A percentile compares a stretch with the other conserved stretches of the same genome.
These are phyloP conservation scores for Aelia acuminata DNA, from an alignment of 2,888 invertebrate species.

Conservation along the genomic window DNA sequence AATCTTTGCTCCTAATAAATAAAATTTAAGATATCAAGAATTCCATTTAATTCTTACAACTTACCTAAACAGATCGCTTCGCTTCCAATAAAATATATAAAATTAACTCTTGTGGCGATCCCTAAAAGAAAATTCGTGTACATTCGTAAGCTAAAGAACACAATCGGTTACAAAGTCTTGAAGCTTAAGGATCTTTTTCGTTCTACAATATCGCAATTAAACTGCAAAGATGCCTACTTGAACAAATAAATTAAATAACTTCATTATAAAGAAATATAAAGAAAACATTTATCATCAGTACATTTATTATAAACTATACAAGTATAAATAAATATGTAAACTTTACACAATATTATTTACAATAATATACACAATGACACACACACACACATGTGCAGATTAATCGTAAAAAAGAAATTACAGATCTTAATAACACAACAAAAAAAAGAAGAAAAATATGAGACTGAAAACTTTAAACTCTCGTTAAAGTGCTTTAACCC, in stretches of 20 bases:
- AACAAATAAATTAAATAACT: not conserved
- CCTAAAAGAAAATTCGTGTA: not conserved
- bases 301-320: not conserved
- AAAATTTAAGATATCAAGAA: not conserved
- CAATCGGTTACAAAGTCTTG: not conserved
- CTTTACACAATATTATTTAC: conserved; percentile 35
- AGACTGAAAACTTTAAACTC: not conserved
- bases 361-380: no score
- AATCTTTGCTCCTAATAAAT: no score
- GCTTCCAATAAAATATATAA: not conserved
- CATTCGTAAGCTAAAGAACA: not conserved
- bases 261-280: not conserved
- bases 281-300: conserved; percentile 1
- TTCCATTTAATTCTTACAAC: not conserved
- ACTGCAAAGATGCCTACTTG: not conserved
- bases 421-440: conserved; percentile 15
- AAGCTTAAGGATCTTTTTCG: not conserved
- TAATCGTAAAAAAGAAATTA: not conserved
- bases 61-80: not conserved
- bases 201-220: not conserved
- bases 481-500: not conserved
- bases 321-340: conserved; percentile 9
- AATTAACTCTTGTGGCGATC: not conserved
- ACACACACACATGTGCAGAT: not conserved
- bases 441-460: not conserved